Evolutionary conservation across 2,113 vertebrate species (phyloP), one percentile per base, ranked within the genome.

Genomic region (Scytalopus superciliaris): DNA sequence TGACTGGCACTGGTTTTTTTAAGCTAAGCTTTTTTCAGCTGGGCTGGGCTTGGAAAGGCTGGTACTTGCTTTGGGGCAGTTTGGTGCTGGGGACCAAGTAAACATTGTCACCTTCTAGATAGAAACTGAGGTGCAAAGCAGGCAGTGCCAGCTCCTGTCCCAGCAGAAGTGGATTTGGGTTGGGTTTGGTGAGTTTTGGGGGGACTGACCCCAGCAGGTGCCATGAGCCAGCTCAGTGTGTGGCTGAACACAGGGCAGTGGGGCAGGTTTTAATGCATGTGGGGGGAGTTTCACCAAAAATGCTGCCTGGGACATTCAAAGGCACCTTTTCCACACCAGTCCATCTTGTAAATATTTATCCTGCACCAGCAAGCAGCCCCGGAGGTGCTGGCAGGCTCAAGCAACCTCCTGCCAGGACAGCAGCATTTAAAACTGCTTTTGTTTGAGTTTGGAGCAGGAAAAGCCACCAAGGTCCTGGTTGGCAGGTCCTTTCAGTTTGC

Each of bases 141-240:
- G 31, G 8, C 63, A 14, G n/a, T 3, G 35, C 16, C 4, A 0
- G 0, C 44, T 39, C 31, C 18, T 23, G 14, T 39, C 37, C 39
- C 82, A 59, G 76, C 49, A 78, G 49, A 44, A 74, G 24, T 19
- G 18, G 49, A 19, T 45, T 60, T 73, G 33, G 50, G 55, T 10
- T 2, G 2, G 0, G 3, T 80, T 67, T 52, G 24, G 47, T 17
- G 40, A 3, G 0, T 40, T 82, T 52, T 11, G 18, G 24, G 49
- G 57, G n/a, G 14, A 31, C 33, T 40, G 76, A 42, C 5, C 33
- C 40, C 45, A 33, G 55, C 1, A 4, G 44, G 11, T 40, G 23
- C 27, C n/a, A 14, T 0, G 1, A 31, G 25, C 23, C 78, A 60
- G 63, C 52, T 14, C 3, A 4, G 49, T 0, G 0, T 7, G 21